Evolutionary conservation across 2,797 vertebrate species (phyloP).

Genomic region (Luscinia luscinia): DNA sequence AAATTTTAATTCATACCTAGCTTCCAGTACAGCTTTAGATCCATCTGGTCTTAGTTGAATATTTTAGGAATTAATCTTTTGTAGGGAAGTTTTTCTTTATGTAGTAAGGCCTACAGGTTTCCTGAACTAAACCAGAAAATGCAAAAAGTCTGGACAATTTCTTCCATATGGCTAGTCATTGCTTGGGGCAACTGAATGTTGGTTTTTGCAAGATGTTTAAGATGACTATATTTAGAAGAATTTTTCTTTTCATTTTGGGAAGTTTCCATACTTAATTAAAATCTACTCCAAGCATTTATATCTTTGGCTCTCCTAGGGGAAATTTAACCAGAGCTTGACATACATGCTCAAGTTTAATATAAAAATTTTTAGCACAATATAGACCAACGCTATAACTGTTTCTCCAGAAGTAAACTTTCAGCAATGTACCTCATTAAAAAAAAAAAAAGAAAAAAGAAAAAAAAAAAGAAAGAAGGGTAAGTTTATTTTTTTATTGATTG

Average conservation of each 20-base stretch:
- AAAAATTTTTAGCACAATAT: not conserved
- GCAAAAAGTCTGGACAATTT: constrained; percentile 22
- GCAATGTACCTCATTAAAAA: not conserved
- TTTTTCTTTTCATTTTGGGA: constrained; percentile 27
- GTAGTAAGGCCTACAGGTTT: constrained; percentile 43
- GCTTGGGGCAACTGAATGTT: not conserved
- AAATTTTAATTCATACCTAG: not conserved
- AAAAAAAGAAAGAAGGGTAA: not conserved
- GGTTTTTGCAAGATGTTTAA: constrained; percentile 23
- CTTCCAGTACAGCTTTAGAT: not conserved
- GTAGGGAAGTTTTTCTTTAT: constrained; percentile 1
- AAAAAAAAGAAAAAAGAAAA: no score
- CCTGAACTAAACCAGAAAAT: constrained; percentile 50
- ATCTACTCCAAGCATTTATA: not conserved
- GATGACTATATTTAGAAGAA: constrained; percentile 9
- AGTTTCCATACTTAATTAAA: constrained; percentile 32
- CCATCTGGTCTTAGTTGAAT: constrained; percentile 6
- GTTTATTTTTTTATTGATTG: not conserved
- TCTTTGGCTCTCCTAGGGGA: not conserved
- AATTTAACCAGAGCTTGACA: not conserved
- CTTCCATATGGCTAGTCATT: constrained; percentile 6
- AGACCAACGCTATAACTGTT: not conserved
- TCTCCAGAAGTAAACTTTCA: not conserved
- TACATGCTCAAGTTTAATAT: not conserved
- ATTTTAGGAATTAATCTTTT: constrained; percentile 15